Conservation (phyloP, 2,797 vertebrate genomes). For the Valencia hispanica region DNA sequence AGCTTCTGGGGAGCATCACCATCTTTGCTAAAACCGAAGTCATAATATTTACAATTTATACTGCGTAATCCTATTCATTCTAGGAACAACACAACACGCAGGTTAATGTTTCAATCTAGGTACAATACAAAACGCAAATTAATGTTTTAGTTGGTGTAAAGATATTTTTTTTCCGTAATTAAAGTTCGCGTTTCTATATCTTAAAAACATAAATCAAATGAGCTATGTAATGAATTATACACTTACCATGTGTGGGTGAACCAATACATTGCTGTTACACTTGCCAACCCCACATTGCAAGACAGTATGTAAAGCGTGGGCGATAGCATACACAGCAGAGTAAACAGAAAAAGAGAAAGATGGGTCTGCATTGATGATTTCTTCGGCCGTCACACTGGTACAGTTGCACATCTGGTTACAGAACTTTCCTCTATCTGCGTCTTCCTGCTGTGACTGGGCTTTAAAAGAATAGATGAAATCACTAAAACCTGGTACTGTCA, state of each 20-base stretch:
- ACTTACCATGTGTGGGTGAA: conserved; percentile 86
- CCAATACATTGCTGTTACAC: conserved; percentile 66
- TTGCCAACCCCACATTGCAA: conserved; percentile 73
- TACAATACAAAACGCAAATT: not conserved
- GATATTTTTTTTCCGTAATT: not conserved
- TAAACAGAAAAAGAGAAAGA: conserved; percentile 80
- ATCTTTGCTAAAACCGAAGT: not conserved
- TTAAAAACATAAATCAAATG: too few species aligned
- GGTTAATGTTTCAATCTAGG: too few species aligned
- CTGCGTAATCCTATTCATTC: not conserved
- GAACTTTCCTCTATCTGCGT: not conserved
- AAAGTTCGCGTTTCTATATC: too few species aligned
- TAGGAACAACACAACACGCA: too few species aligned
- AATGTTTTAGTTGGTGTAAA: not conserved
- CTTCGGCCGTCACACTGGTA: not conserved
- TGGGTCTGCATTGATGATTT: conserved; percentile 33
- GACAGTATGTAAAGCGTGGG: conserved; percentile 81
- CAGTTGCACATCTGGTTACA: conserved; percentile 81
- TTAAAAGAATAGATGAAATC: conserved; percentile 68
- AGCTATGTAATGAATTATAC: too few species aligned
- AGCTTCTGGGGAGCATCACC: not conserved
- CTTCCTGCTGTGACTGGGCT: not conserved
- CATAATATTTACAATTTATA: not conserved
- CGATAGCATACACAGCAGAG: conserved; percentile 80
- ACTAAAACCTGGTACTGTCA: conserved; percentile 69